Conservation (phyloP, 2,888 invertebrate species). For the Cabera pusaria region DNA sequence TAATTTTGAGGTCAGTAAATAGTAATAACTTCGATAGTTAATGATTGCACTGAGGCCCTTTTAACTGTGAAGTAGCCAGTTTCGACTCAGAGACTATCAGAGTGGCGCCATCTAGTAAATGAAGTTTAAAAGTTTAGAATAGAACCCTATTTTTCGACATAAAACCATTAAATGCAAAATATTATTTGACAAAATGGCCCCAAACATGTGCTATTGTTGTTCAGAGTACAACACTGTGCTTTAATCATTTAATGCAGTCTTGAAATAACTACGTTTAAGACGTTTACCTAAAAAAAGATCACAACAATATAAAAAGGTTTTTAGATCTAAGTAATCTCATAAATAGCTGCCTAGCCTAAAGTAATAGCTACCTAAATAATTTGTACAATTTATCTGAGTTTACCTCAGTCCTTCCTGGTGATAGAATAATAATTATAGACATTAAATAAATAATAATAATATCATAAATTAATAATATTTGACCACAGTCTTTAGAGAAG, state of each 20-base stretch:
- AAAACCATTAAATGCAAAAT: too few species aligned
- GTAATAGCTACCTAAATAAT: constrained; percentile 71
- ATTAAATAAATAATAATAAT: constrained; percentile 78
- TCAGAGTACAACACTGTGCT: constrained; percentile 53
- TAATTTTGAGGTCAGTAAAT: constrained; percentile 62
- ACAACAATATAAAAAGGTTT: constrained; percentile 73
- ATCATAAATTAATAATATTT: constrained; percentile 74
- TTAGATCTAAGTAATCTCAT: constrained; percentile 79
- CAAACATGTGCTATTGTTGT: constrained; percentile 16
- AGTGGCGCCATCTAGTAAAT: constrained; percentile 1
- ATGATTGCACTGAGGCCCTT: too few species aligned
- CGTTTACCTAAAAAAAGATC: constrained; percentile 70
- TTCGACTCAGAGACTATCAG: too few species aligned
- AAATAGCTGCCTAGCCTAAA: constrained; percentile 72
- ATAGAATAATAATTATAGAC: constrained; percentile 66
- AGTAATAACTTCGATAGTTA: constrained; percentile 22
- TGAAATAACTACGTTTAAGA: constrained; percentile 59
- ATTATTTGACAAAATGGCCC: background rate
- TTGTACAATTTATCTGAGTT: constrained; percentile 78
- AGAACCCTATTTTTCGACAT: too few species aligned
- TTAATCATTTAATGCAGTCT: constrained; percentile 78
- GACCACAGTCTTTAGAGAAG: constrained; percentile 76
- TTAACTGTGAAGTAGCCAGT: too few species aligned
- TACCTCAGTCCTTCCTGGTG: constrained; percentile 59
- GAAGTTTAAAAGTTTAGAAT: too few species aligned